Conservation (phyloP, 2,113 vertebrate genomes). For the Halcyon malimbica region DNA sequence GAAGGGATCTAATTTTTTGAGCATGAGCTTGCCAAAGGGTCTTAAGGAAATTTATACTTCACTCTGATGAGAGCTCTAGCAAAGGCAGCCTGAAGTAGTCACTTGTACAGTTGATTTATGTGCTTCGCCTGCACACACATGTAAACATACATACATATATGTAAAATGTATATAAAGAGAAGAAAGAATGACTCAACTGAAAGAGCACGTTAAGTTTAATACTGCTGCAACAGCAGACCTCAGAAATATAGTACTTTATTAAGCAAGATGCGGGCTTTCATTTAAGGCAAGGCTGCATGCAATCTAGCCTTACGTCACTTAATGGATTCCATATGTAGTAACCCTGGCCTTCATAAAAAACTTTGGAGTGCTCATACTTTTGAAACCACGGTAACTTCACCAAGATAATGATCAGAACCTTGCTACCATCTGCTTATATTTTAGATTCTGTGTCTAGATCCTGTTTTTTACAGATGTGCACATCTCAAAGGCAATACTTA, state of each 20-base stretch:
- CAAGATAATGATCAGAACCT: not conserved
- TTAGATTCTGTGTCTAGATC: not conserved
- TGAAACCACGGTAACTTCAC: not conserved
- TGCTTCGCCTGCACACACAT: not conserved
- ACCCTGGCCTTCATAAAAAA: not conserved
- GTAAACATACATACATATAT: too few relatives aligned
- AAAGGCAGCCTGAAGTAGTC: not conserved
- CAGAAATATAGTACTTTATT: not conserved
- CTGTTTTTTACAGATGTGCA: rapidly evolving
- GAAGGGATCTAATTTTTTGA: not conserved
- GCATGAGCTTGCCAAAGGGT: not conserved
- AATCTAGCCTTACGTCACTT: not conserved
- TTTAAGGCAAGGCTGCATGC: not conserved
- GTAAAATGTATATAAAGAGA: not conserved
- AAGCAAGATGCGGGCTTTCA: not conserved
- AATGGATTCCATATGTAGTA: not conserved
- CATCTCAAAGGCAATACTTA: not conserved
- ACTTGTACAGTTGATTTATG: not conserved
- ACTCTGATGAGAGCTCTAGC: not conserved
- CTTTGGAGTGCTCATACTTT: not conserved
- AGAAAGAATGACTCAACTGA: not conserved
- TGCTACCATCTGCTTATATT: not conserved
- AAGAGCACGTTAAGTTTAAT: not conserved
- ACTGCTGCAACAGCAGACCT: not conserved
- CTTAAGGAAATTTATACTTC: not conserved